These are phyloP conservation scores for Papilio polytes DNA, from an alignment of 1,140 invertebrate genomes.

Conservation along the genomic window DNA sequence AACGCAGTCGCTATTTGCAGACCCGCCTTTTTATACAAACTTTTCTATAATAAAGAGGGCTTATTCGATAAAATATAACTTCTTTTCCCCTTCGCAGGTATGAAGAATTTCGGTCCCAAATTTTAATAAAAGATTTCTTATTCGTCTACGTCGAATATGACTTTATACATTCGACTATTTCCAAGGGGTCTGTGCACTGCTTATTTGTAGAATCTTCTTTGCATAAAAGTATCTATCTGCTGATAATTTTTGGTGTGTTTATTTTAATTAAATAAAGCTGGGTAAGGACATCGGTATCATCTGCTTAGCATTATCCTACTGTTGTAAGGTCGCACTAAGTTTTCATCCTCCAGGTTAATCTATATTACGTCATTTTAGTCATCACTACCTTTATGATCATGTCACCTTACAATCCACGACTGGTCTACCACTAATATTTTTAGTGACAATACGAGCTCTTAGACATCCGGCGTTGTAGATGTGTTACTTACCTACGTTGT, in stretches of 20 bases:
- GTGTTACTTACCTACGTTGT: too few species aligned
- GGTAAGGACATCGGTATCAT: too few species aligned
- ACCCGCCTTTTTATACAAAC: neutral
- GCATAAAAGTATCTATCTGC: neutral
- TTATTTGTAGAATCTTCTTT: neutral
- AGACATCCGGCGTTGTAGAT: too few species aligned
- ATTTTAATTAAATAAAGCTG: too few species aligned
- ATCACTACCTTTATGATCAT: too few species aligned
- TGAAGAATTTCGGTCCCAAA: constrained; percentile 22
- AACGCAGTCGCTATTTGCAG: neutral
- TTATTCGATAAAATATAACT: constrained; percentile 19
- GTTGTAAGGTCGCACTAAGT: too few species aligned
- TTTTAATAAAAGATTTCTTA: constrained; percentile 20
- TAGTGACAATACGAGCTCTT: too few species aligned
- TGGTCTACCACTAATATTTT: too few species aligned
- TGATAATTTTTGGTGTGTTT: neutral
- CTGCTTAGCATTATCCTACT: too few species aligned
- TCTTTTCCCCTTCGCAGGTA: constrained; percentile 14
- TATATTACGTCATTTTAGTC: too few species aligned
- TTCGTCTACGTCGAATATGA: neutral
- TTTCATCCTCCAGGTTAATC: too few species aligned
- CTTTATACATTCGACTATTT: constrained; percentile 5
- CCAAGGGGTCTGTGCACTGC: neutral
- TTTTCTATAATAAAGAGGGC: constrained; percentile 17
- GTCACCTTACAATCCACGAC: too few species aligned